Percentiles rank a stretch among this genome's conserved stretches.
Evolutionary conservation across 2,888 invertebrate genomes (phyloP).

Genomic region (Cylindroiulus punctatus): DNA sequence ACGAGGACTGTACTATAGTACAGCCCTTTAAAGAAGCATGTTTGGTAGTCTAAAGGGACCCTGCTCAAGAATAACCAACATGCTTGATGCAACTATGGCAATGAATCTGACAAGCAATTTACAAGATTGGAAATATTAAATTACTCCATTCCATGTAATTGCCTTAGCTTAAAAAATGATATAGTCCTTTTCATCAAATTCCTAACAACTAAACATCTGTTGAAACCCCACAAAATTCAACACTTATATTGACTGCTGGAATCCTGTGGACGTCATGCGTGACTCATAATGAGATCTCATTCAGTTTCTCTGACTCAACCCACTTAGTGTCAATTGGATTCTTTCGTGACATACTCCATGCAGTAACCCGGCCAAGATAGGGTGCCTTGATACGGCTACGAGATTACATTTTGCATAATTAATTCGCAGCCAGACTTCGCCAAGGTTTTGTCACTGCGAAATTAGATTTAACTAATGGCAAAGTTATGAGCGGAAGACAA

Average conservation of each 20-base stretch:
- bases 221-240: not conserved
- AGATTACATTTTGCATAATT: slow-evolving; percentile 18
- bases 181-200: not conserved
- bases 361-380: not conserved
- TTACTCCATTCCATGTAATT: not conserved
- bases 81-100: not conserved
- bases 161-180: not conserved
- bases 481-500: slow-evolving; percentile 10
- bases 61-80: not conserved
- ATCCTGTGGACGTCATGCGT: not conserved
- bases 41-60: too few species aligned
- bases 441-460: not conserved
- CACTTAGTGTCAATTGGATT: slow-evolving; percentile 10
- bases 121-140: not conserved
- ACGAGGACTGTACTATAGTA: too few species aligned
- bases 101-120: not conserved
- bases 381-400: not conserved
- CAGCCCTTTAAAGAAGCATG: too few species aligned
- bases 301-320: not conserved
- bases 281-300: not conserved
- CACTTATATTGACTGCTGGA: not conserved
- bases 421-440: not conserved
- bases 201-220: not conserved
- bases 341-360: not conserved
- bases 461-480: slow-evolving; percentile 18